Conservation (phyloP, 2,113 vertebrate species). For the Xenopus laevis region DNA sequence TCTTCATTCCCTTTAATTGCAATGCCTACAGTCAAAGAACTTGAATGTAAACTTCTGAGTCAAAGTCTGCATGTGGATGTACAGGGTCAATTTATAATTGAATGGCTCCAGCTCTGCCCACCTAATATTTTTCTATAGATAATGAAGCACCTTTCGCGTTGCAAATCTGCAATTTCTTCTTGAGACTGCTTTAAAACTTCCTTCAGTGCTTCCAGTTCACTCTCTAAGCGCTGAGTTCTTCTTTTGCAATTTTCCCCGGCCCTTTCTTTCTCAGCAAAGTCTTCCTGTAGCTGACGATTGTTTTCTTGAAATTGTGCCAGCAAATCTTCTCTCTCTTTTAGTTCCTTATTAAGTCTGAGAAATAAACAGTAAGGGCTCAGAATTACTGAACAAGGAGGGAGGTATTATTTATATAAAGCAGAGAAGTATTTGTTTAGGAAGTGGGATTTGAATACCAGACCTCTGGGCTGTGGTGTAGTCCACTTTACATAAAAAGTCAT, state of each 20-base stretch:
- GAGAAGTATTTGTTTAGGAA: background rate
- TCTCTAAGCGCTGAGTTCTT: constrained; percentile 60
- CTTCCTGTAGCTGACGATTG: constrained; percentile 67
- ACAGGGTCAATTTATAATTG: no score
- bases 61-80: no score
- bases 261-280: constrained; percentile 67
- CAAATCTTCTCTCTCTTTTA: constrained; percentile 76
- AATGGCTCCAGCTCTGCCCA: no score
- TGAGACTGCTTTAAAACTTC: constrained; percentile 60
- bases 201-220: constrained; percentile 67
- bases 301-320: constrained; percentile 63
- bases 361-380: constrained; percentile 7
- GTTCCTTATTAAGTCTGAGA: constrained; percentile 70
- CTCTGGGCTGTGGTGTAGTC: no score
- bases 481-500: no score
- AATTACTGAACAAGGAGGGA: background rate
- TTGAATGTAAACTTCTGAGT: no score
- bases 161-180: constrained; percentile 66
- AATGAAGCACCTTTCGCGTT: constrained; percentile 71
- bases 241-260: constrained; percentile 68
- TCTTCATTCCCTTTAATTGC: no score
- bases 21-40: no score
- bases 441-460: no score
- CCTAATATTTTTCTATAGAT: no score
- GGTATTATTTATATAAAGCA: background rate